Conservation (phyloP, 2,113 vertebrate genomes). For the Mixornis gularis region DNA sequence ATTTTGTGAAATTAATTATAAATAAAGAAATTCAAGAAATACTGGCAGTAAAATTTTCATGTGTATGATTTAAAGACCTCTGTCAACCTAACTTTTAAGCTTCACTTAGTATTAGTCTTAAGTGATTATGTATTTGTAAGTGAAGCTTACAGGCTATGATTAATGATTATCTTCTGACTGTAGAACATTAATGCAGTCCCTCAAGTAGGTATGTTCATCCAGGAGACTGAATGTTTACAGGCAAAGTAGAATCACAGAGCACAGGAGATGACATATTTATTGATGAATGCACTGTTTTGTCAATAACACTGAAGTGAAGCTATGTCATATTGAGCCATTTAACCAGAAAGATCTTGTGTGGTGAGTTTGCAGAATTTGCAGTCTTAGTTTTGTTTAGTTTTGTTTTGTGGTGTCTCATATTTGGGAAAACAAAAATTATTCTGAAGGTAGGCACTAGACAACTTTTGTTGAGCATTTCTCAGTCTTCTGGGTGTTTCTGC, state of each 20-base stretch:
- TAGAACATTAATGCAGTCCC: neutral
- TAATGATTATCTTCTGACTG: neutral
- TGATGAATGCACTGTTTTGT: conserved; percentile 48
- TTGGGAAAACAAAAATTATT: neutral
- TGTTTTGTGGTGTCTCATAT: neutral
- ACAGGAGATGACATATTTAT: conserved; percentile 38
- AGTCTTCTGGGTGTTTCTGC: neutral
- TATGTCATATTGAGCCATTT: conserved; percentile 30
- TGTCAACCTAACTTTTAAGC: neutral
- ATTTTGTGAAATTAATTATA: neutral
- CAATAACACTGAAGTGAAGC: conserved; percentile 37
- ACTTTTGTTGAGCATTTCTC: neutral
- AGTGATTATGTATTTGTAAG: neutral
- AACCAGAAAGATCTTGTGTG: neutral
- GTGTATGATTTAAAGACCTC: neutral
- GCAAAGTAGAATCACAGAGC: neutral
- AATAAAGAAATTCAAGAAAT: neutral
- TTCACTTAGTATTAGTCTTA: neutral
- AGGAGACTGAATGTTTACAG: neutral
- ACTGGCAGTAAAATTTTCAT: neutral
- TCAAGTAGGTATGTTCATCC: neutral
- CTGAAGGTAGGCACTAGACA: neutral
- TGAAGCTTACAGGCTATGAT: neutral
- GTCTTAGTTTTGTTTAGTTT: neutral
- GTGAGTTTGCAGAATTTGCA: neutral